phyloP scores from a whole-genome alignment of 2,113 vertebrate genomes.

The Coptodon bakossiorum region DNA sequence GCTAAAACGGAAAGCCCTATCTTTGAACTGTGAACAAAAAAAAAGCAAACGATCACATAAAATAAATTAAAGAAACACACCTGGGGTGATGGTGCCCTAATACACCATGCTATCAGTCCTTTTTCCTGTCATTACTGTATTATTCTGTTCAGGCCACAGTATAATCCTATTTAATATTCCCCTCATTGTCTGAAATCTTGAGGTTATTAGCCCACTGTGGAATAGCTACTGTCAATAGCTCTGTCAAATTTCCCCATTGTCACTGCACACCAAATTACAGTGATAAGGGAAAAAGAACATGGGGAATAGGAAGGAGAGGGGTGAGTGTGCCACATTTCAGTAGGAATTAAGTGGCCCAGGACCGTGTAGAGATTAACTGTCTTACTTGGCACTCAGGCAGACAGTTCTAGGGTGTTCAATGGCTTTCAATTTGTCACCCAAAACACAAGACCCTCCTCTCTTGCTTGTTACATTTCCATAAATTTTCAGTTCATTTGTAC shows the following conservation, averaged over 20 bases:
- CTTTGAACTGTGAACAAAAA: not conserved
- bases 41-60: not conserved
- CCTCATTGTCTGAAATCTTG: constrained; percentile 28
- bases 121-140: not conserved
- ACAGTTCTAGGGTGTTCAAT: constrained; percentile 44
- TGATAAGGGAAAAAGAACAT: constrained; percentile 21
- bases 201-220: constrained; percentile 28
- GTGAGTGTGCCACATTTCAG: constrained; percentile 35
- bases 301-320: constrained; percentile 1
- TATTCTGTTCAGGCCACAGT: not conserved
- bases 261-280: constrained; percentile 38
- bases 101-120: not conserved
- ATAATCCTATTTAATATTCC: constrained; percentile 21
- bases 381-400: constrained; percentile 45
- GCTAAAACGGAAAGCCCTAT: not conserved
- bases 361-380: constrained; percentile 57
- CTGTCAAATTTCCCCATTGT: constrained; percentile 39
- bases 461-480: constrained; percentile 59
- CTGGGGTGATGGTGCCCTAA: not conserved
- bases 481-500: constrained; percentile 59
- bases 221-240: constrained; percentile 34
- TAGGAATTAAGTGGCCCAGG: constrained; percentile 49
- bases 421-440: constrained; percentile 53
- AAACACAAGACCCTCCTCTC: constrained; percentile 34
- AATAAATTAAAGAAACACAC: not conserved